These are phyloP conservation scores for Leptocoma aspasia DNA, from an alignment of 2,113 vertebrate genomes.

Conservation along the genomic window DNA sequence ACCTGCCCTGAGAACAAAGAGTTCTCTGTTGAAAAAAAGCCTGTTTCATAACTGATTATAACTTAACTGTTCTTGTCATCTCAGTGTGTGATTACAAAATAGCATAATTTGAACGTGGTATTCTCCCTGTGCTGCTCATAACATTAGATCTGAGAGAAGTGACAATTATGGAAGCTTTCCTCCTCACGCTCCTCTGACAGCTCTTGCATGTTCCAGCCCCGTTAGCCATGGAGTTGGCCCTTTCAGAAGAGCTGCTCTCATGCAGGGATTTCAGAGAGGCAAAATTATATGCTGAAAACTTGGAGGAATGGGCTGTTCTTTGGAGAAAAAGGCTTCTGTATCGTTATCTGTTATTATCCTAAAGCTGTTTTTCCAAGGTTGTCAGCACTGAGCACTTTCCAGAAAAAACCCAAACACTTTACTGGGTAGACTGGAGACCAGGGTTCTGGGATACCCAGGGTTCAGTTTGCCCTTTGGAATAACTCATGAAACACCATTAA, in stretches of 20 bases:
- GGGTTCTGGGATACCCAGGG: neutral
- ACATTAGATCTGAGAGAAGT: neutral
- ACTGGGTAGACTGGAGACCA: neutral
- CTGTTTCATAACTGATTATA: neutral
- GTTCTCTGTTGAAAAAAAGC: neutral
- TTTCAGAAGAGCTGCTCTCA: neutral
- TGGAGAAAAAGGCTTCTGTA: neutral
- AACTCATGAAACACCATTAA: neutral
- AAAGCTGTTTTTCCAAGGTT: neutral
- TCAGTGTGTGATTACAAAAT: neutral
- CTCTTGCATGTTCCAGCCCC: neutral
- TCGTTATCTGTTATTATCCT: neutral
- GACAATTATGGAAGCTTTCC: neutral
- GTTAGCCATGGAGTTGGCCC: neutral
- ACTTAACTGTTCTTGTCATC: neutral
- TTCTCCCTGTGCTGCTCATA: neutral
- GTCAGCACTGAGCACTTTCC: neutral
- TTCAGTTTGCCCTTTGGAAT: neutral
- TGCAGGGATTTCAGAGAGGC: neutral
- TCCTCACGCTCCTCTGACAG: neutral
- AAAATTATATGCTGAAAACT: neutral
- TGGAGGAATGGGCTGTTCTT: neutral
- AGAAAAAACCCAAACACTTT: accelerated
- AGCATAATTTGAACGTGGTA: neutral
- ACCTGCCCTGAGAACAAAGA: neutral